Conservation (phyloP, 2,797 vertebrate species). For the Cercopithecus neglectus region DNA sequence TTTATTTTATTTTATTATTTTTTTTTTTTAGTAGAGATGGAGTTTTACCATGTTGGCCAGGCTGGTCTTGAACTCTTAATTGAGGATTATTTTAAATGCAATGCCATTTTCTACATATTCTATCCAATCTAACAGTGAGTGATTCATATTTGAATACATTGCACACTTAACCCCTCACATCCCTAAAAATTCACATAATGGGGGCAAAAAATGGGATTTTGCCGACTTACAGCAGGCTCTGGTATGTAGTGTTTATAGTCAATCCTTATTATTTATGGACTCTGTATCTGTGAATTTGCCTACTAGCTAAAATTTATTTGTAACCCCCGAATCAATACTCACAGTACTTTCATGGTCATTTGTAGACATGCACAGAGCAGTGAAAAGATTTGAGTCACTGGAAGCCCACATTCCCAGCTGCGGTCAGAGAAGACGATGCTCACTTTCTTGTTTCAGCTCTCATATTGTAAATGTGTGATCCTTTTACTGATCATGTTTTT, state of each 20-base stretch:
- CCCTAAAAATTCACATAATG: not conserved
- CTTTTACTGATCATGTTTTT: not conserved
- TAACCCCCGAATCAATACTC: not conserved
- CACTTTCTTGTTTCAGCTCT: not conserved
- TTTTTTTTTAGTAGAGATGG: not conserved
- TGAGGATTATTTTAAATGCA: not conserved
- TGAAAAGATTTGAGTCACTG: not conserved
- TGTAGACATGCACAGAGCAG: not conserved
- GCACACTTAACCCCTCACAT: not conserved
- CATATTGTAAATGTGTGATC: not conserved
- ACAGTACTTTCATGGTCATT: not conserved
- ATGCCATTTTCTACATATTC: not conserved
- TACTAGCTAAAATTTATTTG: not conserved
- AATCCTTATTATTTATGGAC: not conserved
- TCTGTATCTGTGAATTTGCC: not conserved
- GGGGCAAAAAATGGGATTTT: not conserved
- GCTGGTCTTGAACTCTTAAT: not conserved
- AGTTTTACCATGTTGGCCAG: not conserved
- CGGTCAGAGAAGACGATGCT: not conserved
- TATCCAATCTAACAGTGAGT: not conserved
- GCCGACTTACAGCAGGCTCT: not conserved
- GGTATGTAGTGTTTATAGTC: not conserved
- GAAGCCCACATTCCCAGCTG: not conserved
- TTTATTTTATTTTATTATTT: not conserved
- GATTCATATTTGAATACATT: not conserved